phyloP scores from a whole-genome alignment of 2,888 invertebrate genomes.

The Drosophila cyrtoloma region DNA sequence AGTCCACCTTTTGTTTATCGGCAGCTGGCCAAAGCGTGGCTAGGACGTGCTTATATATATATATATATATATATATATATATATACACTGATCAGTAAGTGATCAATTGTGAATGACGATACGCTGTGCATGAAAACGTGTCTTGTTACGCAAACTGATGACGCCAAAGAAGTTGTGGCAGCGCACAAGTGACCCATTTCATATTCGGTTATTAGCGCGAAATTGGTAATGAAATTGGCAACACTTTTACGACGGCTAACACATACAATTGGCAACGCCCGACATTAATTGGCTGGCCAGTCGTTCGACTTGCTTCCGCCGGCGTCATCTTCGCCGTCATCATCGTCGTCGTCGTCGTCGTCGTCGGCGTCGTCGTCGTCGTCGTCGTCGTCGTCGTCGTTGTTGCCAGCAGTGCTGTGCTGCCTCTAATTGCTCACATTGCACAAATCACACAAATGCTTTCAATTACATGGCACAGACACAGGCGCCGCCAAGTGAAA shows the following conservation, averaged over 20 bases:
- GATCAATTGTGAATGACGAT: slow-evolving; percentile 16
- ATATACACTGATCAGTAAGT: background rate
- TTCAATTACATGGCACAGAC: slow-evolving; percentile 74
- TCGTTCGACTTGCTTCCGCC: slow-evolving; percentile 48
- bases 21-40: slow-evolving; percentile 10
- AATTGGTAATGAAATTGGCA: slow-evolving; percentile 77
- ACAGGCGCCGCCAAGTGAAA: slow-evolving; percentile 49
- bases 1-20: slow-evolving; percentile 5
- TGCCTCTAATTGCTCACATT: slow-evolving; percentile 72
- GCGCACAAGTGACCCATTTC: slow-evolving; percentile 34
- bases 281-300: slow-evolving; percentile 1
- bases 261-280: slow-evolving; percentile 17
- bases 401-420: slow-evolving; percentile 21
- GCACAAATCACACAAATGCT: slow-evolving; percentile 81
- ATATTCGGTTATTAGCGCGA: slow-evolving; percentile 52
- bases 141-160: slow-evolving; percentile 46
- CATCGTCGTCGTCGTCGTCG: background rate
- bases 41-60: slow-evolving; percentile 27
- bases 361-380: background rate
- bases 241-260: slow-evolving; percentile 54
- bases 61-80: background rate
- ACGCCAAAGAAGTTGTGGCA: slow-evolving; percentile 18
- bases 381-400: slow-evolving; percentile 3
- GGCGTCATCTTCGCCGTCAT: slow-evolving; percentile 24
- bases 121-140: slow-evolving; percentile 19